Base-by-base conservation (phyloP, 2,888 invertebrate genomes). In the Seira musarum region DNA sequence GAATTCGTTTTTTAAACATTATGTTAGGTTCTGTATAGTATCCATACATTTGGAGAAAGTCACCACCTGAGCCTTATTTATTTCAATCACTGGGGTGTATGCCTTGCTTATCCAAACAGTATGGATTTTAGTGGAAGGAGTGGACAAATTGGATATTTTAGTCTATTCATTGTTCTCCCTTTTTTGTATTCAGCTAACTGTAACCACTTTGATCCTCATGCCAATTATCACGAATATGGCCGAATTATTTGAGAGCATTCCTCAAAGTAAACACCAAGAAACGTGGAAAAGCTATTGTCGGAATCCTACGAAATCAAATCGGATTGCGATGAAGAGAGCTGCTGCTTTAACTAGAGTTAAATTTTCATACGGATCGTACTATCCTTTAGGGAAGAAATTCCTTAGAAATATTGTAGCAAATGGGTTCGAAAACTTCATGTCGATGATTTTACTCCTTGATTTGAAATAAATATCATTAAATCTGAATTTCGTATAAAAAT, bases 341-440 rank as follows among this genome's bases (percentile, higher is more conserved):
- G 17, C n/a, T 13, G 49, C 68, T 1, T 19, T 57, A 19, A 24
- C 10, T 1, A 15, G 53, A 15, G 30, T 68, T 53, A 53, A 68
- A 8, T 68, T 68, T 53, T 25, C 57, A 6, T 68, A 40, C 19
- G 68, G 68, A 24, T 0, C 22, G 1, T 68, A 24, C 30, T 49
- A 53, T 25, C n/a, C 53, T n/a, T 3, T 68, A 17, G 68, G 68
- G 19, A 53, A 68, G 57, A 24, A 15, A 17, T 67, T 67, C 17
- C n/a, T 30, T 2, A 68, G 25, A 53, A 57, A 68, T 24, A 49
- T 22, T 6, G 13, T 67, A 46, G 46, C 40, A 3, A 66, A 66
- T 40, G 13, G n/a, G 1, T 1, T 67, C 17, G 49, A 49, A 22
- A 40, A 67, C 24, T 49, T 67, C 15, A 15, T 67, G 13, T 22